Percentiles rank a stretch among this genome's conserved stretches.
phyloP scores from a whole-genome alignment of 2,888 invertebrate genomes.

The Aelia acuminata region DNA sequence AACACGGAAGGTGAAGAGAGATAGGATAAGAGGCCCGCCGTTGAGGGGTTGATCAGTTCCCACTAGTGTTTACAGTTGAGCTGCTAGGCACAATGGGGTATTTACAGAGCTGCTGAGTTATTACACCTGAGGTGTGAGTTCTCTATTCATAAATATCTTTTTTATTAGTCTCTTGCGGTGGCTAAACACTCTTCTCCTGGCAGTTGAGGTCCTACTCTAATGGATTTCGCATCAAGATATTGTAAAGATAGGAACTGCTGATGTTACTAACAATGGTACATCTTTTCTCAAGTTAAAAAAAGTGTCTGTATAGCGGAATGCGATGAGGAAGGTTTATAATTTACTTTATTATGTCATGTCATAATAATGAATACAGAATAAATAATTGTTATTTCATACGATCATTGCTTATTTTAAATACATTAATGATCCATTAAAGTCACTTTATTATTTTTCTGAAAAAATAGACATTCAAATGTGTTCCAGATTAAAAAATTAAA shows the following conservation, averaged over 20 bases:
- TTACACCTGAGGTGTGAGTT: constrained; percentile 43
- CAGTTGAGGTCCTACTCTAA: background rate
- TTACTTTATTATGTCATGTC: too few relatives aligned
- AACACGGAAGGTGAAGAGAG: constrained; percentile 10
- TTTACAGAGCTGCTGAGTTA: constrained; percentile 48
- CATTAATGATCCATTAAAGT: too few relatives aligned
- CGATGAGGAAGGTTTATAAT: too few relatives aligned
- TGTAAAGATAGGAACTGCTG: background rate
- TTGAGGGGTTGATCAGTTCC: background rate
- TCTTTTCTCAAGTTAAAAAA: background rate
- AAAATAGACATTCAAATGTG: too few relatives aligned
- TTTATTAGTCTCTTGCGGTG: background rate
- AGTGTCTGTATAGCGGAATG: too few relatives aligned
- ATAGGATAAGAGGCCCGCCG: background rate
- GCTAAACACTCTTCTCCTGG: background rate
- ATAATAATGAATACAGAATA: too few relatives aligned
- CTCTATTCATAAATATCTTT: constrained; percentile 39
- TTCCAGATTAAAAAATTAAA: too few relatives aligned
- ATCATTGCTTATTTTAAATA: too few relatives aligned
- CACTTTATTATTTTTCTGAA: too few relatives aligned
- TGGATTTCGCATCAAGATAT: constrained; percentile 11
- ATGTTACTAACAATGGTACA: background rate
- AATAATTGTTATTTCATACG: too few relatives aligned
- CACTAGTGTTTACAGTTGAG: constrained; percentile 48
- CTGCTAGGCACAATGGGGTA: background rate